Percentiles rank a stretch among this genome's conserved stretches.
phyloP scores from a whole-genome alignment of 2,797 vertebrate genomes.

The Epinephelus awoara region DNA sequence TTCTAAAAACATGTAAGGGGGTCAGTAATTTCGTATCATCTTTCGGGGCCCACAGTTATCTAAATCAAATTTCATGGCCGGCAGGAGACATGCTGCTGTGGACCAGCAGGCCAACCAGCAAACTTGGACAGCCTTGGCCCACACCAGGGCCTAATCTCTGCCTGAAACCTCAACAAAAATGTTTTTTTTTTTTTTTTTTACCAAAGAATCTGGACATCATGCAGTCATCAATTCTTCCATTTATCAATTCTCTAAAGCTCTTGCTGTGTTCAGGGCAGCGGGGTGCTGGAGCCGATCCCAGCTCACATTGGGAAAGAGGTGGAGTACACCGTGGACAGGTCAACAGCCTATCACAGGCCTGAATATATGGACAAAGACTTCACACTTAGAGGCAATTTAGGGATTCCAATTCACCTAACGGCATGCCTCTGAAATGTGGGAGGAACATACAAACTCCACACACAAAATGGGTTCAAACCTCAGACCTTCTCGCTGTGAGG shows the following conservation, averaged over 20 bases:
- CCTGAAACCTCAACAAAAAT: neutral
- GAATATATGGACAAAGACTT: neutral
- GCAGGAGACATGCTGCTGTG: neutral
- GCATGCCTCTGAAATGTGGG: conserved; percentile 1
- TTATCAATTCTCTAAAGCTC: neutral
- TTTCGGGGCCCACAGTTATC: neutral
- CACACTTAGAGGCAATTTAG: neutral
- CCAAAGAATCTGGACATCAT: conserved; percentile 5
- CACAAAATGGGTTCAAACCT: conserved; percentile 12
- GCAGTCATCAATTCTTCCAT: conserved; percentile 7
- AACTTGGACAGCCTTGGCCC: neutral
- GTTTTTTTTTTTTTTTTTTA: neutral
- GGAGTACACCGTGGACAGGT: neutral
- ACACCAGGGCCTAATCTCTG: neutral
- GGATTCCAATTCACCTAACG: neutral
- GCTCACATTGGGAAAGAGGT: neutral
- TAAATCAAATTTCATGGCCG: neutral
- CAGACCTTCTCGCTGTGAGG: conserved; percentile 1
- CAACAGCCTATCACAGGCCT: neutral
- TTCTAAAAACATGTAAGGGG: neutral
- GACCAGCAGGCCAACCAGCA: neutral
- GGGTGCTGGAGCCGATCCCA: neutral
- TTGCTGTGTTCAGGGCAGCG: neutral
- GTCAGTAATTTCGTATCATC: neutral
- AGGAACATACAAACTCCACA: neutral